phyloP scores from a whole-genome alignment of 2,888 invertebrate genomes.

The Tipula lateralis region DNA sequence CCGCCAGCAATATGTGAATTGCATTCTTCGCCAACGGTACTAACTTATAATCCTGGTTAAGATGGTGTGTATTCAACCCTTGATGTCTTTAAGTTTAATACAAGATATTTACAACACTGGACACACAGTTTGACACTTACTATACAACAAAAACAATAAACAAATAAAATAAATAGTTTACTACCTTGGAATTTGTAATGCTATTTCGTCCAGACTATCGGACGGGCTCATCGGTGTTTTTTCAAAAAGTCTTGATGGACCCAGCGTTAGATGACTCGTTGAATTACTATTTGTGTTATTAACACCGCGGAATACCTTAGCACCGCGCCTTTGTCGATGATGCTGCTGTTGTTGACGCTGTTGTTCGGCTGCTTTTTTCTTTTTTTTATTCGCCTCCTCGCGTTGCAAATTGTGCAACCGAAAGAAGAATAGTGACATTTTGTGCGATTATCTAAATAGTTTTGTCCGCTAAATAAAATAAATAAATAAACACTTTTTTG shows the following conservation, averaged over 20 bases:
- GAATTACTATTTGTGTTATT: slow-evolving; percentile 42
- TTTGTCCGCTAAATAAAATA: slow-evolving; percentile 25
- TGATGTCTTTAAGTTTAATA: too few relatives aligned
- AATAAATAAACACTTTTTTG: not conserved
- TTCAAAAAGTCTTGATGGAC: slow-evolving; percentile 79
- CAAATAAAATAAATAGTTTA: not conserved
- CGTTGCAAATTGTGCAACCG: slow-evolving; percentile 87
- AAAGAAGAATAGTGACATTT: slow-evolving; percentile 94
- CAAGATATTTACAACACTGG: too few relatives aligned
- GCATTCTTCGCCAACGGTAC: too few relatives aligned
- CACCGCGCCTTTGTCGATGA: slow-evolving; percentile 51
- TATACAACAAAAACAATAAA: not conserved
- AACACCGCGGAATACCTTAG: slow-evolving; percentile 54
- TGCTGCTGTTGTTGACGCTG: slow-evolving; percentile 43
- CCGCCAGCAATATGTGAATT: too few relatives aligned
- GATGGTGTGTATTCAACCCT: too few relatives aligned
- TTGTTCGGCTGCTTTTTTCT: slow-evolving; percentile 50
- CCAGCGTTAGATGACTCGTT: slow-evolving; percentile 57
- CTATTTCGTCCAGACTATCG: slow-evolving; percentile 88
- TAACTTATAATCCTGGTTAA: too few relatives aligned
- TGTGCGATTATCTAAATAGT: slow-evolving; percentile 42
- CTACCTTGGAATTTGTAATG: slow-evolving; percentile 88
- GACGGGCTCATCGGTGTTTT: slow-evolving; percentile 76
- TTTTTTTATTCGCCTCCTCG: slow-evolving; percentile 71
- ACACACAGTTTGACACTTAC: too few relatives aligned